Base-by-base conservation (phyloP, 2,113 vertebrate species). In the Esox niger region DNA sequence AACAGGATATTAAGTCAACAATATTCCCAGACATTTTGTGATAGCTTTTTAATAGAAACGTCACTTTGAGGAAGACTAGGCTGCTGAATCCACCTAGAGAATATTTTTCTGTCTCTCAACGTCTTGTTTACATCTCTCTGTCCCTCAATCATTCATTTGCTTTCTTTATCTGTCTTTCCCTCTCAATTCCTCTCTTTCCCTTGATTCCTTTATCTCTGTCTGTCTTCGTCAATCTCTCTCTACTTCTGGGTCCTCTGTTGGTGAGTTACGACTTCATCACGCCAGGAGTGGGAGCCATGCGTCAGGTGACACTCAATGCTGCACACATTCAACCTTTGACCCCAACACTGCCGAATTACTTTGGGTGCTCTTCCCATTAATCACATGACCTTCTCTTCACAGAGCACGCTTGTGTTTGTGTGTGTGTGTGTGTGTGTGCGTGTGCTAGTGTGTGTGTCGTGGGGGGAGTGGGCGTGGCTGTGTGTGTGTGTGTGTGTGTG, bases 1-100 rank as follows among this genome's bases (percentile, higher is more conserved):
- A 15, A 1, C 31, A n/a, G 77, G 76, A 82, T 71, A 79, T 79
- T 79, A 78, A 83, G 82, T 82, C 83, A 83, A 87, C 76, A 82
- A 74, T 74, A 68, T 62, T 77, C 71, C 49, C 77, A 75, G 58
- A 43, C 75, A 79, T 72, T 69, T 43, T 63, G 55, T 82, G 85
- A 85, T 80, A 73, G 78, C 57, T 71, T 65, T 86, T 89, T 86
- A 83, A 88, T 88, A 86, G 82, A 87, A 88, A 84, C 80, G 86
- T 88, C 84, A 87, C 74, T 62, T 20, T 60, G 64, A 69, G 77
- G 74, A 80, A 15, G 38, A 20, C 69, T 47, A 65, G 31, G 62
- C 75, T 64, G 74, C 35, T 47, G 71, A 78, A 80, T 64, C 67
- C n/a, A 21, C 33, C 58, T 65, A 71, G 70, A 47, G 17, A 52